These are phyloP conservation scores for Marronus borbonicus DNA, from an alignment of 2,888 invertebrate genomes.

Conservation along the genomic window DNA sequence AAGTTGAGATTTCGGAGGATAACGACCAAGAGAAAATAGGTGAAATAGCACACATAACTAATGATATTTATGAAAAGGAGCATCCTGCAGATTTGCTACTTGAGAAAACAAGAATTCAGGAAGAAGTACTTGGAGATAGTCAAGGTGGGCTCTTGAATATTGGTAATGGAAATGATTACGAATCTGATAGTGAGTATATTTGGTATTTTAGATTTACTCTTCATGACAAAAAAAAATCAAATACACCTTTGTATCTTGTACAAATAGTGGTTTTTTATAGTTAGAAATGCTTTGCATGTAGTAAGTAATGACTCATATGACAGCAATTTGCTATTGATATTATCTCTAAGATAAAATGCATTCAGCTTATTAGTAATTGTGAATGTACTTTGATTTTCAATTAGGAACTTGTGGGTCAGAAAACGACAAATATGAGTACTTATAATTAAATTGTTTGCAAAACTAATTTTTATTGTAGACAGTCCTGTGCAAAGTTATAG, in stretches of 20 bases:
- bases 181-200: conserved; percentile 43
- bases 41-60: conserved; percentile 50
- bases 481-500: too few species aligned
- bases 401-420: too few species aligned
- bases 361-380: too few species aligned
- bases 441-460: too few species aligned
- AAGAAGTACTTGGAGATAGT: conserved; percentile 51
- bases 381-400: too few species aligned
- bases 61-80: conserved; percentile 53
- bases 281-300: too few species aligned
- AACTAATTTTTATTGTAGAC: too few species aligned
- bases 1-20: conserved; percentile 51
- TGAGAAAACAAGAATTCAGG: conserved; percentile 53
- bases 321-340: too few species aligned
- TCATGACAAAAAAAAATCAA: background rate
- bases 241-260: too few species aligned
- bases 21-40: conserved; percentile 51
- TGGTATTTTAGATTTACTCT: background rate
- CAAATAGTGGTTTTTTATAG: background rate
- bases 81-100: conserved; percentile 53
- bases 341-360: too few species aligned
- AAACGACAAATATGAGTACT: too few species aligned
- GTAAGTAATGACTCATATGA: too few species aligned
- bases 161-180: conserved; percentile 41
- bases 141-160: conserved; percentile 36